These are phyloP conservation scores for Pygathrix nemaeus DNA, from an alignment of 2,113 vertebrate species.

Conservation along the genomic window DNA sequence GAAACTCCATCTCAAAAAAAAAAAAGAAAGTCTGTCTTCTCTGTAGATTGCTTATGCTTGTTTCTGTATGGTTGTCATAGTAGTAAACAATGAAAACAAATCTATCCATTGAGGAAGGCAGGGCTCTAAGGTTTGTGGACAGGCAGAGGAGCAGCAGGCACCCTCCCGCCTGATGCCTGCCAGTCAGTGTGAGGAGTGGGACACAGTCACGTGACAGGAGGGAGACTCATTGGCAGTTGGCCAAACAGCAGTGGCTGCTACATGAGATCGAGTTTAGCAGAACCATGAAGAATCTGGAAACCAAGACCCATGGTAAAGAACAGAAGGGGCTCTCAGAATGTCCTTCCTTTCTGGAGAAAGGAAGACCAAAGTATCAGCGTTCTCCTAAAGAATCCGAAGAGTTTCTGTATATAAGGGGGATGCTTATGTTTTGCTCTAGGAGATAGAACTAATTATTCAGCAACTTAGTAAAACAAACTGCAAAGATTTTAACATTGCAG, in stretches of 20 bases:
- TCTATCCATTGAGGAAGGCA: background rate
- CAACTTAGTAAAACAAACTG: background rate
- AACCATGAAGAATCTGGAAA: background rate
- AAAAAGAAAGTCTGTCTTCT: background rate
- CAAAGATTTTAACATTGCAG: fast-evolving
- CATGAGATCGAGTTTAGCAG: background rate
- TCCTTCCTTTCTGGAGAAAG: background rate
- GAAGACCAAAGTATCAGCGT: fast-evolving
- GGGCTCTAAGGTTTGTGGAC: background rate
- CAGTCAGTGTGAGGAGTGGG: background rate
- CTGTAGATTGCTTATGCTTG: too few species aligned
- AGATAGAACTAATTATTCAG: background rate
- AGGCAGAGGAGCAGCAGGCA: background rate
- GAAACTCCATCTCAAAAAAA: too few species aligned
- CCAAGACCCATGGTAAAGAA: background rate
- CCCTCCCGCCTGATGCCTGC: fast-evolving
- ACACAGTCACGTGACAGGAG: fast-evolving
- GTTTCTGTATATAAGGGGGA: fast-evolving
- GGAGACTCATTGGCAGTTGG: background rate
- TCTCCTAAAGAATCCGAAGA: background rate
- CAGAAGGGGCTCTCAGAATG: too few species aligned
- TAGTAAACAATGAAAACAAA: background rate
- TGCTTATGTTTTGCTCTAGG: background rate
- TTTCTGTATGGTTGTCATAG: background rate
- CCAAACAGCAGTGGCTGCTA: fast-evolving